Evolutionary conservation across 2,888 invertebrate species (phyloP).

Genomic region (Onchidella celtica): DNA sequence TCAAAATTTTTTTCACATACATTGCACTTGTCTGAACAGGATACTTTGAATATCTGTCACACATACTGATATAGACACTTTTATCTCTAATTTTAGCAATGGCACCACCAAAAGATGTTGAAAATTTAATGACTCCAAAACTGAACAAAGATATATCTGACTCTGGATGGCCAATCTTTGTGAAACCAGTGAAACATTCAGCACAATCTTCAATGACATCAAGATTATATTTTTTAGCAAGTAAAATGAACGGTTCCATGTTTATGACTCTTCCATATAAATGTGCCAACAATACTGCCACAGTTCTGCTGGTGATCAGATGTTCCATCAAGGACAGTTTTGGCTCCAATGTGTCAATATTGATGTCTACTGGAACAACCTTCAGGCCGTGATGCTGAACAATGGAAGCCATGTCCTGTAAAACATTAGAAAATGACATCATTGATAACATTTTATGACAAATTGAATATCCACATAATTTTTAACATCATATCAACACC

Average conservation of each 20-base stretch:
- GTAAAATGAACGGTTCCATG: conserved; percentile 71
- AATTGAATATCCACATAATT: neutral
- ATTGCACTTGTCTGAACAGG: conserved; percentile 65
- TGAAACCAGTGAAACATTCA: conserved; percentile 77
- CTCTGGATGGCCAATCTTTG: conserved; percentile 75
- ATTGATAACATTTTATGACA: neutral
- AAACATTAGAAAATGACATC: neutral
- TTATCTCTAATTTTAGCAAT: conserved; percentile 75
- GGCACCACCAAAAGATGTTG: conserved; percentile 79
- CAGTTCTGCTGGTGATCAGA: conserved; percentile 75
- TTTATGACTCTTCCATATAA: conserved; percentile 77
- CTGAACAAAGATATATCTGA: conserved; percentile 78
- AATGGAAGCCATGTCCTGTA: conserved; percentile 68
- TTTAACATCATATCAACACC: neutral
- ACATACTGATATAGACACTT: conserved; percentile 69
- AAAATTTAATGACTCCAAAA: conserved; percentile 79
- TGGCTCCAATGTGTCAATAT: conserved; percentile 75
- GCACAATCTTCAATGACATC: conserved; percentile 79
- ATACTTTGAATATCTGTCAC: conserved; percentile 60
- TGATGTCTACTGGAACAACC: conserved; percentile 76
- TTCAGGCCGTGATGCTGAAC: conserved; percentile 74
- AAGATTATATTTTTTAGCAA: conserved; percentile 69
- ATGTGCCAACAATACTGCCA: conserved; percentile 78
- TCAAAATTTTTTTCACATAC: conserved; percentile 76
- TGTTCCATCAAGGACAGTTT: conserved; percentile 71